These are phyloP conservation scores for Akabosia matsudoensis DNA, from an alignment of 1,140 invertebrate genomes.

Conservation along the genomic window DNA sequence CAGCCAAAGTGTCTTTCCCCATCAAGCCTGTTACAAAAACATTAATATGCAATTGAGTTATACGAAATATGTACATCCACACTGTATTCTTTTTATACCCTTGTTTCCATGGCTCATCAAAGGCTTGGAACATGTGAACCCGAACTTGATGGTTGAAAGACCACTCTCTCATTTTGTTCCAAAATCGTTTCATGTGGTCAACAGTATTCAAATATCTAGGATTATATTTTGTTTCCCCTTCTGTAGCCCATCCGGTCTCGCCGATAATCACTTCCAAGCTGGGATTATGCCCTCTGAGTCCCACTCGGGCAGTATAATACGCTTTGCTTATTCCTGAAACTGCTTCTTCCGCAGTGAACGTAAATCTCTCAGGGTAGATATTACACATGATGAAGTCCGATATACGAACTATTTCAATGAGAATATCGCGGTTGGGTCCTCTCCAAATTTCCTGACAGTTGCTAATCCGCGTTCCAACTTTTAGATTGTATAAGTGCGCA, in stretches of 20 bases:
- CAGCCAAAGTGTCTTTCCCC: conserved; percentile 7
- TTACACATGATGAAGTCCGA: conserved; percentile 25
- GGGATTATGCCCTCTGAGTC: neutral
- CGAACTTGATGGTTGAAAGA: neutral
- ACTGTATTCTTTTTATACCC: neutral
- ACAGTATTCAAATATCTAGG: neutral
- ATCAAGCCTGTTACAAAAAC: no score
- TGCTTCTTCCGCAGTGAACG: neutral
- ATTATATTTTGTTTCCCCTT: neutral
- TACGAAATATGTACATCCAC: neutral
- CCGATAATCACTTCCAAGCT: conserved; percentile 6
- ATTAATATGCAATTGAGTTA: no score
- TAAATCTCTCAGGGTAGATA: neutral
- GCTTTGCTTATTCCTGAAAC: neutral
- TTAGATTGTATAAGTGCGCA: neutral
- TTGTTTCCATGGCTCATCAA: conserved; percentile 18
- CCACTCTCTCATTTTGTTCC: conserved; percentile 22
- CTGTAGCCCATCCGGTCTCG: conserved; percentile 11
- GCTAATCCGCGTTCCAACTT: conserved; percentile 2
- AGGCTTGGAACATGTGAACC: conserved; percentile 27
- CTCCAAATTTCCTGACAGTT: conserved; percentile 10
- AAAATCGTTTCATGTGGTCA: conserved; percentile 15
- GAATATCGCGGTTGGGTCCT: neutral
- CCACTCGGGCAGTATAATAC: neutral
- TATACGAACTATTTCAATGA: neutral